Evolutionary conservation across 1,140 invertebrate species (phyloP).

Genomic region (Drosophila kanapiae): DNA sequence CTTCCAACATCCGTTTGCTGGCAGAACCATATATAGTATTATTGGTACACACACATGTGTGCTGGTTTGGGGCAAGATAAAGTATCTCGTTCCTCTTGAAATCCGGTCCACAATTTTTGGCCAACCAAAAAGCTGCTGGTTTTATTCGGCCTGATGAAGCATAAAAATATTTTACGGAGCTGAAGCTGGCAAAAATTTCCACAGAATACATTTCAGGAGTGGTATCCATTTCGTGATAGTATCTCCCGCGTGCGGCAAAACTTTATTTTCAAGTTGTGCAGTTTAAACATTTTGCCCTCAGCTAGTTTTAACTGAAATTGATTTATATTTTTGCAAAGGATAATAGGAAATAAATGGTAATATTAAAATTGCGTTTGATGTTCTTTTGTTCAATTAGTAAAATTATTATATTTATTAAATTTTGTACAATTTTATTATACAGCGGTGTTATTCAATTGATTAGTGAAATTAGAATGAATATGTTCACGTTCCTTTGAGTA

Average conservation of each 20-base stretch:
- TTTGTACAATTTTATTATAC: background rate
- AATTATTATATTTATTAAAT: background rate
- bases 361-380: background rate
- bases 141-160: constrained; percentile 70
- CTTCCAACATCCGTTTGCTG: constrained; percentile 8
- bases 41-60: constrained; percentile 13
- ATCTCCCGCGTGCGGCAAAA: background rate
- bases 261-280: background rate
- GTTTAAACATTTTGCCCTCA: background rate
- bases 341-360: background rate
- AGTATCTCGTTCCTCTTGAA: constrained; percentile 10
- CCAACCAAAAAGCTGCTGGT: constrained; percentile 49
- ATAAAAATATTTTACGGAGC: constrained; percentile 41
- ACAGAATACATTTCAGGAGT: constrained; percentile 6
- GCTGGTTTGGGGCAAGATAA: constrained; percentile 20
- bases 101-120: constrained; percentile 8
- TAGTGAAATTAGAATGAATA: background rate
- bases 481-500: too few relatives aligned
- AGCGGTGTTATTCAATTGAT: too few relatives aligned
- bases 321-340: background rate
- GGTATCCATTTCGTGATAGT: constrained; percentile 17
- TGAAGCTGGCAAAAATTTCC: constrained; percentile 17
- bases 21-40: constrained; percentile 1
- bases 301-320: background rate
- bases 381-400: constrained; percentile 3